Evolutionary conservation across 2,888 invertebrate species (phyloP).

Genomic region (Griposia aprilina): DNA sequence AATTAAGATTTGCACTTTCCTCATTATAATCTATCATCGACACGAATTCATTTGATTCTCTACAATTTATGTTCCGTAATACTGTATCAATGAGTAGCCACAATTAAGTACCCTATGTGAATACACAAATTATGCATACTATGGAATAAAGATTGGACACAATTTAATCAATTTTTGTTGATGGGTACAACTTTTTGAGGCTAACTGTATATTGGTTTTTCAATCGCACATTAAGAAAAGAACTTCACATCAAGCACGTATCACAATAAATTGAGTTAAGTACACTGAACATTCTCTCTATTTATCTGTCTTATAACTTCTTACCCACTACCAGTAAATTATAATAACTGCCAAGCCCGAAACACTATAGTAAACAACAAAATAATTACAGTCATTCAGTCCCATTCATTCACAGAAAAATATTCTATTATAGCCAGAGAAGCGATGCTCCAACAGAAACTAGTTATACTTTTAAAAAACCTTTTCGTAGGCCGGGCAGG

Average conservation of each 20-base stretch:
- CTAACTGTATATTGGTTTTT: background rate
- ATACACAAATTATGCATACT: background rate
- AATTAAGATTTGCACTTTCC: background rate
- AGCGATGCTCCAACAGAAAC: conserved; percentile 56
- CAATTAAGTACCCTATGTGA: background rate
- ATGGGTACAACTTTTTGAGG: too few relatives aligned
- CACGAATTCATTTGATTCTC: background rate
- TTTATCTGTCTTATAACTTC: background rate
- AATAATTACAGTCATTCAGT: conserved; percentile 33
- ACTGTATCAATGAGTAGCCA: too few relatives aligned
- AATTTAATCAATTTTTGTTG: background rate
- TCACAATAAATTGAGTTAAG: background rate
- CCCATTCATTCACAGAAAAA: conserved; percentile 45
- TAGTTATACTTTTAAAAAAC: conserved; percentile 79
- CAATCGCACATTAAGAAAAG: background rate
- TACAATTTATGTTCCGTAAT: background rate
- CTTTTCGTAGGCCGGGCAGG: conserved; percentile 83
- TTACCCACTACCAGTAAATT: background rate
- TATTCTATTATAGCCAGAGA: conserved; percentile 54
- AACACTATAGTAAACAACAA: conserved; percentile 25
- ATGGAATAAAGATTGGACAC: background rate
- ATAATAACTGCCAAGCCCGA: background rate
- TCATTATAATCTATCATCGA: background rate
- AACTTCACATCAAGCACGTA: background rate
- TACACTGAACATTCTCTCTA: background rate